Base-by-base conservation (phyloP, 2,797 vertebrate species). In the Corythornis leucogaster region DNA sequence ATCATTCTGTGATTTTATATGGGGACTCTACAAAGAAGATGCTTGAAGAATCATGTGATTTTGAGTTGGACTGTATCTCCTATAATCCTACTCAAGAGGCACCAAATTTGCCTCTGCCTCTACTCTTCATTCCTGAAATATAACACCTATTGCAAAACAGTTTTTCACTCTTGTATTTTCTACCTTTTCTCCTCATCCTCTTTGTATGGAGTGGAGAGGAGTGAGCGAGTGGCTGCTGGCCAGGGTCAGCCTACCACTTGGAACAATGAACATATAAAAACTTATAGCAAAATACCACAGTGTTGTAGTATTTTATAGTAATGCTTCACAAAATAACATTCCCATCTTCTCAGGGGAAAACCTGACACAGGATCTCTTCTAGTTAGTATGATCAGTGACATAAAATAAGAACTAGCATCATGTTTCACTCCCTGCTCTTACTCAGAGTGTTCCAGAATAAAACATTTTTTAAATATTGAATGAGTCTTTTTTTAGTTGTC, bases 161-260 rank as follows among this genome's bases (percentile, higher is more conserved):
- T 22, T 79, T 63, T 50, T 40, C 2, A 0, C n/a, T 75, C 24
- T 75, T 70, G 18, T n/a, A 84, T 42, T 54, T 69, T 7, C 26
- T 74, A 1, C 66, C 38, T 74, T 85, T 31, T 53, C 21, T 67
- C 33, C 12, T 70, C 1, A 0, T 53, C 15, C 67, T 28, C 31
- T 13, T 9, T 14, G 35, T 25, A 53, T 0, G 2, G 53, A 33
- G 17, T 13, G 3, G 15, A 22, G 14, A 85, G 28, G 24, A 69
- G 28, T 0, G 1, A 75, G 62, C 1, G 2, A 8, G 2, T 74
- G 61, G 38, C 42, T 50, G 11, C 48, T 64, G 35, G 24, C 40
- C 31, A 78, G 31, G 42, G 19, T 64, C 42, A 89, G 13, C 4
- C 11, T 25, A 68, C 25, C 30, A 15, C 61, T 45, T n/a, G 28